Evolutionary conservation across 2,113 vertebrate genomes (phyloP).

Genomic region (Lycocorax pyrrhopterus): DNA sequence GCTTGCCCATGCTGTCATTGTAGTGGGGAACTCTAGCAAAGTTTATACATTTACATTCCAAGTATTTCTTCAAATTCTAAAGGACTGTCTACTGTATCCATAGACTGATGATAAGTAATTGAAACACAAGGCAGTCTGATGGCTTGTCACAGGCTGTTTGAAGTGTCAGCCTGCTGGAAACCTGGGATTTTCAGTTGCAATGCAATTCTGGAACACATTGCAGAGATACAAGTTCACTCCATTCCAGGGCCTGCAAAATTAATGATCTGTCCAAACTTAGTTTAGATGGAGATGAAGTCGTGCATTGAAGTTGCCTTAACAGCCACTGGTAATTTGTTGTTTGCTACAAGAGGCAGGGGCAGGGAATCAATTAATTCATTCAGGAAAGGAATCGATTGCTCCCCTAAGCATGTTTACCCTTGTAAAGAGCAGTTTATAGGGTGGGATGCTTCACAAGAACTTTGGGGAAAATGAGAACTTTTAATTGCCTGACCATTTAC

Average conservation of each 20-base stretch:
- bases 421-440: neutral
- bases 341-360: neutral
- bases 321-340: neutral
- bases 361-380: slow-evolving; percentile 14
- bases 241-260: neutral
- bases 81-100: neutral
- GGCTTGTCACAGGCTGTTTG: neutral
- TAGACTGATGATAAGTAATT: neutral
- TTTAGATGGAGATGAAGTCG: neutral
- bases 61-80: neutral
- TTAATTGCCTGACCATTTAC: neutral
- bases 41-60: neutral
- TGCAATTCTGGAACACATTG: neutral
- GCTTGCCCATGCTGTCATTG: neutral
- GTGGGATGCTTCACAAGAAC: neutral
- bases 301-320: neutral
- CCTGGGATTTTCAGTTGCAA: neutral
- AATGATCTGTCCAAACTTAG: neutral
- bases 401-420: neutral
- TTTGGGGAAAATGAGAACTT: neutral
- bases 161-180: neutral
- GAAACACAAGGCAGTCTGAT: neutral
- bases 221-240: neutral
- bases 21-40: neutral
- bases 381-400: slow-evolving; percentile 22